phyloP scores from a whole-genome alignment of 2,113 vertebrate genomes.

The Chaetura pelagica region DNA sequence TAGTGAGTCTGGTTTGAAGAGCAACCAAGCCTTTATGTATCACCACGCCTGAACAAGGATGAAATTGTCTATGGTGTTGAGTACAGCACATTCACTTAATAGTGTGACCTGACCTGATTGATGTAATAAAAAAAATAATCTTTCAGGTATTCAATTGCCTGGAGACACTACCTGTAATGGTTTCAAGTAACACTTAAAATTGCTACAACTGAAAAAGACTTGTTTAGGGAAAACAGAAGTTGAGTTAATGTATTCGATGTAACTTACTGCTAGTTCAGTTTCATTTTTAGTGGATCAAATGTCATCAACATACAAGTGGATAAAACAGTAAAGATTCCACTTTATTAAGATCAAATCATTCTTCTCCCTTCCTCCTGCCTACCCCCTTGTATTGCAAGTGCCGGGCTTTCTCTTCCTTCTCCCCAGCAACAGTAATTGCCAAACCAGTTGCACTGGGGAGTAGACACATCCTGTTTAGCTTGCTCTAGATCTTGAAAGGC shows the following conservation, averaged over 20 bases:
- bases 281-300: neutral
- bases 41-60: neutral
- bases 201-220: neutral
- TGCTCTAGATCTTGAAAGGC: constrained; percentile 36
- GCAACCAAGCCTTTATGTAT: neutral
- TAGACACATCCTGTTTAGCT: constrained; percentile 31
- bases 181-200: constrained; percentile 3
- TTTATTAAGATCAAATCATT: neutral
- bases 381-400: neutral
- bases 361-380: neutral
- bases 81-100: neutral
- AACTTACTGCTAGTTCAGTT: neutral
- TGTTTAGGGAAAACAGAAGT: neutral
- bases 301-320: neutral
- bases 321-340: neutral
- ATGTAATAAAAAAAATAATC: neutral
- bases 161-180: neutral
- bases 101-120: neutral
- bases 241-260: neutral
- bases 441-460: constrained; percentile 5
- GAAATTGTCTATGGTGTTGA: neutral
- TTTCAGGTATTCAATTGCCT: neutral
- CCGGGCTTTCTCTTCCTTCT: neutral
- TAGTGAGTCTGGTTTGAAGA: neutral
- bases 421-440: neutral